Base-by-base conservation (phyloP, 2,888 invertebrate species). In the Thecophora atra region DNA sequence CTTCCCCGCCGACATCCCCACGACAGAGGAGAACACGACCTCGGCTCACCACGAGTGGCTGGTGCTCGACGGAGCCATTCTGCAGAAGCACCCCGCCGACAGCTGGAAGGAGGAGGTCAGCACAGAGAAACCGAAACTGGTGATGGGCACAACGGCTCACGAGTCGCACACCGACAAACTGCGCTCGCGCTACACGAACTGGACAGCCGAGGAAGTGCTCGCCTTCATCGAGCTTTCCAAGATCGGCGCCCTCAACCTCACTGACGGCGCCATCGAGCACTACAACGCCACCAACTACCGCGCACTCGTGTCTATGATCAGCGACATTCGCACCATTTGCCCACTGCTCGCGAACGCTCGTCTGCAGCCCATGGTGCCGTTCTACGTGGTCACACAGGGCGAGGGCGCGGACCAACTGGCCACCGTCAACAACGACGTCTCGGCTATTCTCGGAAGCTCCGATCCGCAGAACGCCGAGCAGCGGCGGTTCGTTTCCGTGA, bases 321-420 rank as follows among this genome's bases (percentile, higher is more conserved):
- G 94, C 0, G 92, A 94, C 77, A 90, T 95, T 28, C 90, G 94
- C 70, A 93, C 92, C 2, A 88, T 94, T 63, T 96, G 95, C 80
- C 95, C 96, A 1, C 85, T 95, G 70, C 87, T 92, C 60, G 89
- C 90, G 15, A 88, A 94, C 67, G 91, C 92, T 15, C 88, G 90
- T 7, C 84, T 90, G 77, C 91, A 91, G 77, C 88, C 89, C 7
- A 87, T 88, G 19, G 91, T 91, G 64, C 91, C 93, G 6, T 90
- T 94, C 87, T 94, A 94, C 84, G 90, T 94, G 24, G 93, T 91
- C 13, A 90, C 89, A 11, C 93, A 93, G 72, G 83, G 82, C n/a
- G 85, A 84, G 69, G 83, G 83, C 17, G 77, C 76, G 1, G 88
- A 91, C 1, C 89, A 91, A 56, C 82, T 88, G 24, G 87, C 88